phyloP scores from a whole-genome alignment of 2,888 invertebrate species.

The Dorcus parallelipipedus region DNA sequence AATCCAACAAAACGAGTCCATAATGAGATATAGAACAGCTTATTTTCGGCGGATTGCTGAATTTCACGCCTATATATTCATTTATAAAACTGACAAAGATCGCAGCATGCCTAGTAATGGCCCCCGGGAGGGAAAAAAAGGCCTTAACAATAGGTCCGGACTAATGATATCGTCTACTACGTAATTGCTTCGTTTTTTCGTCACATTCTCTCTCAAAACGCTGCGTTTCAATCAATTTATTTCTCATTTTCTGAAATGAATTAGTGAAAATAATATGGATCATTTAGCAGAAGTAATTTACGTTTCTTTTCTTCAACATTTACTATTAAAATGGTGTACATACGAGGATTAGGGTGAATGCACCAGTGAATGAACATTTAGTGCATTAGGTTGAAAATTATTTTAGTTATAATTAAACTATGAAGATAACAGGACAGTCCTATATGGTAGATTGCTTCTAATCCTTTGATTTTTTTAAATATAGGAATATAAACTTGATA shows the following conservation, averaged over 20 bases:
- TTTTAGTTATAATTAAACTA: no score
- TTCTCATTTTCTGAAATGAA: conserved; percentile 24
- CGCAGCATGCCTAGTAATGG: conserved; percentile 35
- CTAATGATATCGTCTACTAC: conserved; percentile 38
- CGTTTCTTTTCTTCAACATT: neutral
- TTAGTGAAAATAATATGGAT: neutral
- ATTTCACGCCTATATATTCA: conserved; percentile 42
- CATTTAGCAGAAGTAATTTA: neutral
- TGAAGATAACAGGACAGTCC: no score
- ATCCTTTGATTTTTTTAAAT: no score
- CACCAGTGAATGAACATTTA: no score
- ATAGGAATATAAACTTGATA: no score
- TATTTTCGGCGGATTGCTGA: conserved; percentile 38
- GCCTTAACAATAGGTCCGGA: conserved; percentile 33
- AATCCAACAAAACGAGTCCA: conserved; percentile 30
- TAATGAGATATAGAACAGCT: conserved; percentile 41
- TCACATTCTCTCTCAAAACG: conserved; percentile 23
- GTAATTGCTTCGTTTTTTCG: conserved; percentile 34
- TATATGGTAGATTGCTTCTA: no score
- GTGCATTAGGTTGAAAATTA: no score
- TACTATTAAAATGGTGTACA: no score
- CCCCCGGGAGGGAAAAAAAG: conserved; percentile 29
- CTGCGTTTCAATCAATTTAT: conserved; percentile 28
- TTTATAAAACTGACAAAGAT: conserved; percentile 43
- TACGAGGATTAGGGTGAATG: no score